Conservation (phyloP, 2,113 vertebrate species). For the Penelope pileata region DNA sequence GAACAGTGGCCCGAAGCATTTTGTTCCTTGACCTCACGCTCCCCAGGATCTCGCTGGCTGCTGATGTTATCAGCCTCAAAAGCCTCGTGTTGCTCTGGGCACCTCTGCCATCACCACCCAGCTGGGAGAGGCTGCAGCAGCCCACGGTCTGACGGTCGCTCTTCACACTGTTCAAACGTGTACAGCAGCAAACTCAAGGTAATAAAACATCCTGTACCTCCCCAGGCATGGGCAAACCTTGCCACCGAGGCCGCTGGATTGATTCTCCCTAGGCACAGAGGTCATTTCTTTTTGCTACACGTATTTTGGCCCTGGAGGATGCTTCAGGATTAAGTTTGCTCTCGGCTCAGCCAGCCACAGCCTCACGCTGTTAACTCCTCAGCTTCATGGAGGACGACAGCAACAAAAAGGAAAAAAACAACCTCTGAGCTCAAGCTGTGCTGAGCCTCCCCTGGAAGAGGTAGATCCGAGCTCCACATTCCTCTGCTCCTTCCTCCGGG, state of each 20-base stretch:
- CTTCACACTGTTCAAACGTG: fast-evolving
- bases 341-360: neutral
- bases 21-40: neutral
- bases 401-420: neutral
- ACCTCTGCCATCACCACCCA: neutral
- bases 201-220: fast-evolving
- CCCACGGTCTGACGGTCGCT: fast-evolving
- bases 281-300: fast-evolving
- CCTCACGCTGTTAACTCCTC: fast-evolving
- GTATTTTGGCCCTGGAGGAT: neutral
- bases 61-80: neutral
- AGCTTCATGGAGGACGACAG: fast-evolving
- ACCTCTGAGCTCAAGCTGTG: fast-evolving
- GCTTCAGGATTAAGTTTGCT: neutral
- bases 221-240: fast-evolving
- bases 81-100: neutral
- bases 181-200: neutral
- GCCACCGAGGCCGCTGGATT: neutral
- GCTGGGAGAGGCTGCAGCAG: neutral
- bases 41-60: neutral
- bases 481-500: slow-evolving; percentile 34
- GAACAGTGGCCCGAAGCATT: neutral
- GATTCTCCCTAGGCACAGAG: fast-evolving
- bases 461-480: slow-evolving; percentile 4
- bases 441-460: neutral